A percentile compares a stretch with the other conserved stretches of the same genome.
Evolutionary conservation across 2,797 vertebrate species (phyloP).

Genomic region (Rhinatrema bivittatum): DNA sequence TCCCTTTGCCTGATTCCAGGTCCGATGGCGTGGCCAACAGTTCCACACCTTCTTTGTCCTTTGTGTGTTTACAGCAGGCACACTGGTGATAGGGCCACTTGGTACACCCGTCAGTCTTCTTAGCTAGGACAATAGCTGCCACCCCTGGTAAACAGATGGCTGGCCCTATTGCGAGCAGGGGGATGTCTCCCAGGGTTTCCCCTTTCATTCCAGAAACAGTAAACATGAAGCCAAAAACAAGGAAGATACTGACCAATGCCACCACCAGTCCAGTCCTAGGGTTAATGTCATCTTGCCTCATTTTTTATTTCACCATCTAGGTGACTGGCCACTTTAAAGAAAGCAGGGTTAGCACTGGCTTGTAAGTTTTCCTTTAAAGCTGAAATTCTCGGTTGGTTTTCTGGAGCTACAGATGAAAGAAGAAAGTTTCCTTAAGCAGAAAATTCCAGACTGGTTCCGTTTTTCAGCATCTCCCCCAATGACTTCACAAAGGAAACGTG

Average conservation of each 20-base stretch:
- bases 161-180: constrained; percentile 66
- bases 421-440: neutral
- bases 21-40: constrained; percentile 57
- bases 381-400: neutral
- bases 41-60: constrained; percentile 47
- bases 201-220: constrained; percentile 73
- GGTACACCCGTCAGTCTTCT: constrained; percentile 68
- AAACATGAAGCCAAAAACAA: constrained; percentile 79
- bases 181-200: constrained; percentile 65
- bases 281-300: constrained; percentile 70
- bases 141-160: constrained; percentile 72
- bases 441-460: neutral
- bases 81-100: constrained; percentile 58
- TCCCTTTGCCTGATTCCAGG: constrained; percentile 60
- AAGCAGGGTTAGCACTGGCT: no score
- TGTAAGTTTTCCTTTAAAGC: no score
- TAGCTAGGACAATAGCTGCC: constrained; percentile 61
- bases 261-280: constrained; percentile 72
- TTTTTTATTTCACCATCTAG: constrained; percentile 46
- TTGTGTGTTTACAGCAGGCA: constrained; percentile 41
- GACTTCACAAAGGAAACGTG: neutral
- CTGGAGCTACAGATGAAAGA: neutral
- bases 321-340: no score
- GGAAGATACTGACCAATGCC: constrained; percentile 69
- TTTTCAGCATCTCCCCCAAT: neutral